Conservation (phyloP, 2,113 vertebrate genomes). For the Plecturocebus donacophilus region DNA sequence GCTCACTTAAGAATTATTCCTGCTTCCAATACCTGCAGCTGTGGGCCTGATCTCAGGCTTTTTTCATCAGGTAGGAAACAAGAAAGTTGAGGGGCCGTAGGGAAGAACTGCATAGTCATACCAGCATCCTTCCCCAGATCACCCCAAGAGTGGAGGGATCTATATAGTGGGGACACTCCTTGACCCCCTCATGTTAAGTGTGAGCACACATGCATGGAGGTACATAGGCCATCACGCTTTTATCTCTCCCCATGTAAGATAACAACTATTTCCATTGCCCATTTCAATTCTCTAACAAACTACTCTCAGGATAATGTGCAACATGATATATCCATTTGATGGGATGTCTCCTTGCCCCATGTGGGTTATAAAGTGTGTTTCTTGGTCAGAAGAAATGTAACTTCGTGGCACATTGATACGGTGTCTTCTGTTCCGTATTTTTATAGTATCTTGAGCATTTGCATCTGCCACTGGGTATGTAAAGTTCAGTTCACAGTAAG, state of each 20-base stretch:
- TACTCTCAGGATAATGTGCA: neutral
- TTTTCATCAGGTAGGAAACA: neutral
- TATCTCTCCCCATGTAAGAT: too few species aligned
- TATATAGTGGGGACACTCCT: neutral
- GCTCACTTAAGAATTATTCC: neutral
- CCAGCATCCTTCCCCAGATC: neutral
- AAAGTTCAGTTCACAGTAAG: neutral
- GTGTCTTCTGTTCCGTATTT: neutral
- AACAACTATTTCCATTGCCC: neutral
- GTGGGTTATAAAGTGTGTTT: neutral
- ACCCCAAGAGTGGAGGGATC: neutral
- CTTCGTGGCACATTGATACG: neutral
- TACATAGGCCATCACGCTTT: neutral
- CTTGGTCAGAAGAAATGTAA: neutral
- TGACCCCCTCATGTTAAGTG: neutral
- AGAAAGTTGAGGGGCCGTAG: neutral
- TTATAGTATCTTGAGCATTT: neutral
- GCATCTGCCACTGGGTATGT: neutral
- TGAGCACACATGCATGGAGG: neutral
- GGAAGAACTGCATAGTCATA: neutral
- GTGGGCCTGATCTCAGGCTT: neutral
- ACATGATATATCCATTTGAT: too few species aligned
- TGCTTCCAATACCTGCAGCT: neutral
- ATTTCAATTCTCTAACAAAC: neutral
- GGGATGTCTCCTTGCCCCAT: too few species aligned